A percentile compares a stretch with the other conserved stretches of the same genome.
Evolutionary conservation across 2,113 vertebrate genomes (phyloP).

Genomic region (Bos javanicus): DNA sequence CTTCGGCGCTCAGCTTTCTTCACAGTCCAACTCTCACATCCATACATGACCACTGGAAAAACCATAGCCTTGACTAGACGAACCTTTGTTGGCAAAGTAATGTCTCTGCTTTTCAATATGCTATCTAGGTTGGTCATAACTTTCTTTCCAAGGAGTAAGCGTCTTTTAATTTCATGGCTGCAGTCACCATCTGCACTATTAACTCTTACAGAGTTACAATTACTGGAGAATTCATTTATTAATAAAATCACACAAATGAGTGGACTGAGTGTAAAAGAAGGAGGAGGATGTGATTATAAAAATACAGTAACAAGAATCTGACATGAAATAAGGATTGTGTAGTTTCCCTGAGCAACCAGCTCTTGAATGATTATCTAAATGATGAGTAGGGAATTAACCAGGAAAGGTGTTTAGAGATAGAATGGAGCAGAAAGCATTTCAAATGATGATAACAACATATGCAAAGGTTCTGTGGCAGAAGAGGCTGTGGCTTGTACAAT

Average conservation of each 20-base stretch:
- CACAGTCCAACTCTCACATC: too few species aligned
- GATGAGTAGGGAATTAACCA: background rate
- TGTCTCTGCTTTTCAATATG: too few species aligned
- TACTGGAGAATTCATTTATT: background rate
- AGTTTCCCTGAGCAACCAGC: background rate
- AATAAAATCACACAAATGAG: slow-evolving; percentile 8
- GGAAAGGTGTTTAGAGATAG: background rate
- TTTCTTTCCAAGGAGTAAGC: too few species aligned
- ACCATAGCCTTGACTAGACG: too few species aligned
- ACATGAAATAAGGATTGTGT: background rate
- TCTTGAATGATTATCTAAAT: background rate
- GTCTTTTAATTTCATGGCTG: too few species aligned
- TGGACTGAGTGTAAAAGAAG: background rate
- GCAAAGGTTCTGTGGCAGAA: background rate
- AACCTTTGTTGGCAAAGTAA: too few species aligned
- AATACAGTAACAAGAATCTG: background rate
- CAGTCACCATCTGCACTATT: background rate
- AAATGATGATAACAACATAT: background rate
- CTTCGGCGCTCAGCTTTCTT: too few species aligned
- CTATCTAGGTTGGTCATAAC: too few species aligned
- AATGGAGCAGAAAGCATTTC: background rate
- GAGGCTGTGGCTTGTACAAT: background rate
- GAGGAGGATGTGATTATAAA: background rate
- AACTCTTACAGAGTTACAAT: background rate
- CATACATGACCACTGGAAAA: too few species aligned